Base-by-base conservation (phyloP, 1,140 invertebrate species). In the Helicoverpa zea region DNA sequence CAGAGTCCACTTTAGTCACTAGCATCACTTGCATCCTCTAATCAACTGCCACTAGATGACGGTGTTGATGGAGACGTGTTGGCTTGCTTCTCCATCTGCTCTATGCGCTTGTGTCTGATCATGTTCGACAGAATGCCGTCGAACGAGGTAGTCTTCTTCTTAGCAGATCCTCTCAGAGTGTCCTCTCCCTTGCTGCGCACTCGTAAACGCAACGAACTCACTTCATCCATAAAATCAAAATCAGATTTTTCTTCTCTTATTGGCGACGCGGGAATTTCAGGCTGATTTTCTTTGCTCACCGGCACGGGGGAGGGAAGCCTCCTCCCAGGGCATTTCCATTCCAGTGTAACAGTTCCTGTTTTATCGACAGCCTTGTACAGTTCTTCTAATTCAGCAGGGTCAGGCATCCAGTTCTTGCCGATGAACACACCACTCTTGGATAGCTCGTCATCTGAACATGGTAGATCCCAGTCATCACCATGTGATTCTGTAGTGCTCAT, bases 211-310 rank as follows among this genome's bases (percentile, higher is more conserved):
- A 97, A 95, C 2, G 96, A 97, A 63, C 96, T 96, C 87, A 97
- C 96, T 92, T 97, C 97, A 82, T 97, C 97, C 96, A 97, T 97
- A 77, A 97, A 97, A 92, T 97, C 97, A 90, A 97, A 97, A 87
- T 97, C 96, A 0, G 97, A 96, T 85, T 96, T 96, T 81, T 97
- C 96, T 88, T 97, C 96, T 91, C 96, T 86, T 66, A 89, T 88
- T 47, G 92, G 94, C 3, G 93, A 93, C 0, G 84, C 86, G 3
- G 90, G 91, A 64, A 86, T 86, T 85, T 95, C 94, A 0, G 91
- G 89, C 52, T 93, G 90, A 56, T 93, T 91, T 75, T 95, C 93
- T 82, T 95, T 94, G 70, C 88, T 91, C 0, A 92, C 89, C 5
- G 90, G 85, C 0, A 90, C 81, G 0, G 96, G 96, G 1, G 96